A percentile compares a stretch with the other conserved stretches of the same genome.
Evolutionary conservation across 2,888 invertebrate species (phyloP).

Genomic region (Aphodius granarius): DNA sequence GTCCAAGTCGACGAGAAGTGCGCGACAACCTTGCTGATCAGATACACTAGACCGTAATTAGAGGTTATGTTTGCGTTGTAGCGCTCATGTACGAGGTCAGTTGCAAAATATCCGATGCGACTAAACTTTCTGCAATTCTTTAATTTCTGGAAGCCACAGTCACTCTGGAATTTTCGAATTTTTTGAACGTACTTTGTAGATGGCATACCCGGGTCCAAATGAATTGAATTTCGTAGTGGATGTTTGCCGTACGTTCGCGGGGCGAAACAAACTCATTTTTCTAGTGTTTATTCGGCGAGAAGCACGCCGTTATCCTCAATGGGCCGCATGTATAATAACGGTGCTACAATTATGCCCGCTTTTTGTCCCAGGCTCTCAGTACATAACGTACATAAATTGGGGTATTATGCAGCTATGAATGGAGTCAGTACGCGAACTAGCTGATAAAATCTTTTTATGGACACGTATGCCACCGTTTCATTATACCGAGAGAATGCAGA

Average conservation of each 20-base stretch:
- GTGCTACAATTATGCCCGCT: neutral
- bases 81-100: neutral
- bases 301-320: slow-evolving; percentile 18
- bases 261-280: slow-evolving; percentile 21
- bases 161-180: too few species aligned
- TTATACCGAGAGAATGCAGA: neutral
- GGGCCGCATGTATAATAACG: neutral
- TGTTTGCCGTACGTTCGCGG: neutral
- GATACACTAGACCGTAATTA: slow-evolving; percentile 28
- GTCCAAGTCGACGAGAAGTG: neutral
- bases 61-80: slow-evolving; percentile 6
- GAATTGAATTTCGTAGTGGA: slow-evolving; percentile 1
- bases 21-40: slow-evolving; percentile 20
- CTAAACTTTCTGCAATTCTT: too few species aligned
- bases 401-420: slow-evolving; percentile 2
- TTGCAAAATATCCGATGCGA: neutral
- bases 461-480: neutral
- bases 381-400: slow-evolving; percentile 5
- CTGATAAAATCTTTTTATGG: slow-evolving; percentile 12
- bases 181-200: neutral
- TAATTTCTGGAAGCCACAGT: too few species aligned
- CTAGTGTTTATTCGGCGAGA: slow-evolving; percentile 26
- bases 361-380: neutral
- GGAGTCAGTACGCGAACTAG: neutral
- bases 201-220: neutral